These are phyloP conservation scores for Meloidogyne hapla DNA, from an alignment of 1,140 invertebrate species.

Conservation along the genomic window DNA sequence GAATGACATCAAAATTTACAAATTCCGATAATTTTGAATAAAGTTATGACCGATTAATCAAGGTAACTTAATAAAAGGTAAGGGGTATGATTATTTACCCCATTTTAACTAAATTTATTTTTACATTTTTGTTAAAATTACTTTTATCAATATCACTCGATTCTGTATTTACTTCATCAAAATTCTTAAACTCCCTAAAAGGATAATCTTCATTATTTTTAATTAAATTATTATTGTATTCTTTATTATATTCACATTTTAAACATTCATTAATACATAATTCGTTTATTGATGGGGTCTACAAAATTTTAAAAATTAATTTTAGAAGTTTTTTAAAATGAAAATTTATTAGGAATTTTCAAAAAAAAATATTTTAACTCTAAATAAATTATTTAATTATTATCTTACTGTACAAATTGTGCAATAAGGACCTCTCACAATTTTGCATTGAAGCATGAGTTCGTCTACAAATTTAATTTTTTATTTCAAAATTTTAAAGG, in stretches of 20 bases:
- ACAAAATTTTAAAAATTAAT: no score
- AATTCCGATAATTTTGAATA: no score
- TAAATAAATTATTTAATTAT: no score
- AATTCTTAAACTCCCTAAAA: background rate
- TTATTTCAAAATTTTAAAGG: background rate
- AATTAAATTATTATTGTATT: background rate
- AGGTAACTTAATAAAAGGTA: no score
- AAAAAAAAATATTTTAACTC: no score
- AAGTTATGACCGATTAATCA: no score
- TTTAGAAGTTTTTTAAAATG: background rate
- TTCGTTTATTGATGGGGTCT: background rate
- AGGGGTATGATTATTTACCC: no score
- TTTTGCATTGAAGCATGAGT: background rate
- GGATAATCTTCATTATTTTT: background rate
- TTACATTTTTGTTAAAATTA: no score
- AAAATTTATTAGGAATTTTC: no score
- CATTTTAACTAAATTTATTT: no score
- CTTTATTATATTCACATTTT: background rate
- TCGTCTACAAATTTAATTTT: background rate
- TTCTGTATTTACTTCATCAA: background rate
- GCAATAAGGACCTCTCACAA: background rate
- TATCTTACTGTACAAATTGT: background rate
- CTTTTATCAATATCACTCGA: background rate
- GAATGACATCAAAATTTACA: no score
- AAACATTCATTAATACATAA: slow-evolving; percentile 3